Evolutionary conservation across 2,113 vertebrate species (phyloP).

Genomic region (Atherinomorus stipes): DNA sequence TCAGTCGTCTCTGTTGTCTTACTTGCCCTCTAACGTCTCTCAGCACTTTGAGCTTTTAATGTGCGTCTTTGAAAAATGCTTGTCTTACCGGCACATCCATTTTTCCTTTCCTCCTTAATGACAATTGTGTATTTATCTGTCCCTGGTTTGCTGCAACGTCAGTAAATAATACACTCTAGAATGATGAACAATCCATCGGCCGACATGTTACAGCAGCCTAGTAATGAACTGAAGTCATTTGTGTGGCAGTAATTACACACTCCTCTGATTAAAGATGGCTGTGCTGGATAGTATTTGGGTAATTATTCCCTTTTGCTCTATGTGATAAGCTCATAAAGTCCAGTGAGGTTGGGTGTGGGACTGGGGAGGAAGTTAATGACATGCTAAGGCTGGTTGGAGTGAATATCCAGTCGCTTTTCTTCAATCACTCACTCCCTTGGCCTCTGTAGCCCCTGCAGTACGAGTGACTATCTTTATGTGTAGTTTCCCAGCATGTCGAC

Average conservation of each 20-base stretch:
- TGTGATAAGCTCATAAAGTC: constrained; percentile 81
- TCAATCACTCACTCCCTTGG: constrained; percentile 74
- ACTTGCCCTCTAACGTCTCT: constrained; percentile 67
- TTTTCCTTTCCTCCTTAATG: constrained; percentile 73
- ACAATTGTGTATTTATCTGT: constrained; percentile 75
- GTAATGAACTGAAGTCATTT: constrained; percentile 82
- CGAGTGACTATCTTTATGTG: constrained; percentile 67
- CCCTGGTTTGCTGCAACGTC: constrained; percentile 46
- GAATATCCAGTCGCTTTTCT: constrained; percentile 73
- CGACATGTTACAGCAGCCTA: constrained; percentile 73
- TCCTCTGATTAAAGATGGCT: constrained; percentile 83
- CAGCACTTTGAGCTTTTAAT: constrained; percentile 68
- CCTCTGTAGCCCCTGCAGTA: constrained; percentile 63
- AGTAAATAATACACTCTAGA: constrained; percentile 78
- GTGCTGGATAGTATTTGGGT: constrained; percentile 81
- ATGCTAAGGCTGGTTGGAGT: constrained; percentile 71
- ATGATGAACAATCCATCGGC: constrained; percentile 75
- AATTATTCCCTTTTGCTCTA: constrained; percentile 82
- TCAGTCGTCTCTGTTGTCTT: constrained; percentile 54
- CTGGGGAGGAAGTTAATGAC: constrained; percentile 74
- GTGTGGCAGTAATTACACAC: constrained; percentile 83
- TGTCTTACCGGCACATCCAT: constrained; percentile 66
- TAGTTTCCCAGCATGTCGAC: constrained; percentile 66
- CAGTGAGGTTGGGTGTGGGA: constrained; percentile 55
- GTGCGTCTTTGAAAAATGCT: constrained; percentile 72